phyloP scores from a whole-genome alignment of 2,113 vertebrate genomes.

The Strix uralensis region DNA sequence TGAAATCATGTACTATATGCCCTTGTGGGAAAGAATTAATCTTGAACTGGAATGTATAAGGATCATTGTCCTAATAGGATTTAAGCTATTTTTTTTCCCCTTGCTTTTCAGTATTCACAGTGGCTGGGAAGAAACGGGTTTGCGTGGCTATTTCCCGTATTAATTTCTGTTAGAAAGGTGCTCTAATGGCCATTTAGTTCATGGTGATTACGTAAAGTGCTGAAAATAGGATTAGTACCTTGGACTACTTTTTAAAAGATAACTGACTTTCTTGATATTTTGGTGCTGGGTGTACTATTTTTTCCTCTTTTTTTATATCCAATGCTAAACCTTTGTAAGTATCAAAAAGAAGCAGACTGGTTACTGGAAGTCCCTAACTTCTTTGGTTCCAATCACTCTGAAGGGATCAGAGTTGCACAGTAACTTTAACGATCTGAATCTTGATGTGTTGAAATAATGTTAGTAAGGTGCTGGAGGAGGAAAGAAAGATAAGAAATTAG shows the following conservation, averaged over 20 bases:
- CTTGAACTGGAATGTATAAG: slow-evolving; percentile 21
- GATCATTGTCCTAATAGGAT: slow-evolving; percentile 45
- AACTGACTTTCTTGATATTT: neutral
- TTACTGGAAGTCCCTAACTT: neutral
- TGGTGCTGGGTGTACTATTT: neutral
- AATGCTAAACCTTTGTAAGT: neutral
- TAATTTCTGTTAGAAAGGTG: neutral
- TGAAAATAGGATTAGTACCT: slow-evolving; percentile 48
- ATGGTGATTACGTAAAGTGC: neutral
- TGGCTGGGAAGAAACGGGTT: neutral
- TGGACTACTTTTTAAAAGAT: slow-evolving; percentile 1
- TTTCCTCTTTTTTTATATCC: neutral
- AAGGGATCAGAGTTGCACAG: neutral
- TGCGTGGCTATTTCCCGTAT: neutral
- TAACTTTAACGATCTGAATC: neutral
- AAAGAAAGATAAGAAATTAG: neutral
- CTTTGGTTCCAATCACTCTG: neutral
- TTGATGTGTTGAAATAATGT: neutral
- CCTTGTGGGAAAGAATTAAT: slow-evolving; percentile 56
- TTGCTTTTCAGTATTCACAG: slow-evolving; percentile 20
- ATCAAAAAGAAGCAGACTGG: neutral
- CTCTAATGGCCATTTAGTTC: slow-evolving; percentile 20
- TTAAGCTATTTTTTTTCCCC: neutral
- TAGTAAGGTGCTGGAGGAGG: neutral
- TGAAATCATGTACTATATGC: neutral